Conservation (phyloP, 2,888 invertebrate species). For the Sarcophaga carnaria region DNA sequence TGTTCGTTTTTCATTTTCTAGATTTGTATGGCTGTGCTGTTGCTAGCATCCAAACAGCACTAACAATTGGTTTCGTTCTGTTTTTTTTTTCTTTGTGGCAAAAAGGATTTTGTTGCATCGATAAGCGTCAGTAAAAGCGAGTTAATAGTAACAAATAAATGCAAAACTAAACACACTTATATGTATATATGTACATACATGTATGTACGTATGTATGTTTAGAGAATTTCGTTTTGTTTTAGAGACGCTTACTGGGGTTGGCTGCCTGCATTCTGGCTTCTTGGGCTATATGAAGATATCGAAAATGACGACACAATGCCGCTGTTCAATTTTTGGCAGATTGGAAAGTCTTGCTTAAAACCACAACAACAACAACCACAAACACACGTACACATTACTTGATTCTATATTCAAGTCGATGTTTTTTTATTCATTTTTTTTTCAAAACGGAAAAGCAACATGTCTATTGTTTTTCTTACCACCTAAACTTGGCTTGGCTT, state of each 20-base stretch:
- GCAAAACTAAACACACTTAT: constrained; percentile 79
- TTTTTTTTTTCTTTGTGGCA: constrained; percentile 30
- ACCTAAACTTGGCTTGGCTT: constrained; percentile 41
- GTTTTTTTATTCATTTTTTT: constrained; percentile 30
- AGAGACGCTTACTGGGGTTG: constrained; percentile 7
- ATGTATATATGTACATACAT: neutral
- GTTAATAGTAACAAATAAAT: constrained; percentile 82
- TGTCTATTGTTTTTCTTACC: constrained; percentile 66
- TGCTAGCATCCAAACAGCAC: neutral
- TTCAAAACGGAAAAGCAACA: constrained; percentile 57
- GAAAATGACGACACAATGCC: constrained; percentile 80
- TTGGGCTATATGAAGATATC: constrained; percentile 80
- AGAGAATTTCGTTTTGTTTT: constrained; percentile 16
- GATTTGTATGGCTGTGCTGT: constrained; percentile 32
- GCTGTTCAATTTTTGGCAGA: constrained; percentile 79
- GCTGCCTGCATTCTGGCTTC: constrained; percentile 31
- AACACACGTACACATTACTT: constrained; percentile 36
- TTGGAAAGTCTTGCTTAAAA: constrained; percentile 71
- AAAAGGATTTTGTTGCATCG: constrained; percentile 68
- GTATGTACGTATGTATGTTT: neutral
- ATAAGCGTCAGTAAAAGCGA: constrained; percentile 79
- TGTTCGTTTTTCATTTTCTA: neutral
- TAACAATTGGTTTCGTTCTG: constrained; percentile 36
- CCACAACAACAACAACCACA: neutral
- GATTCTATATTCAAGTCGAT: constrained; percentile 32